phyloP scores from a whole-genome alignment of 2,888 invertebrate species.

The Agrotis ipsilon region DNA sequence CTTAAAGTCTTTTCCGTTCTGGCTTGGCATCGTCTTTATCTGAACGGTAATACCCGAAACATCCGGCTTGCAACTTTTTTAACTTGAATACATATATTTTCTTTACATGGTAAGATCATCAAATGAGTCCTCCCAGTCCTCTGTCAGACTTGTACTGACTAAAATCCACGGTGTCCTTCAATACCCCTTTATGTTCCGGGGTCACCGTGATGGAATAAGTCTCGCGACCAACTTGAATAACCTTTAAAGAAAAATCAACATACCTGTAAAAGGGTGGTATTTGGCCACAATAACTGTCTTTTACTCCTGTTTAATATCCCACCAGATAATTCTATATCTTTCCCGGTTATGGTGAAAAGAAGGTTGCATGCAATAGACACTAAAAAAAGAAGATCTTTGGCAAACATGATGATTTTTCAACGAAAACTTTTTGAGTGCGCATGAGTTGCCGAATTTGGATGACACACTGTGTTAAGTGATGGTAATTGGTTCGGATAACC shows the following conservation, averaged over 20 bases:
- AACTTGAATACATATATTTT: too few species aligned
- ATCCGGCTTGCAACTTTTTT: slow-evolving; percentile 17
- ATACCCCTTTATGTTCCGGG: too few species aligned
- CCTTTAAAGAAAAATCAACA: slow-evolving; percentile 37
- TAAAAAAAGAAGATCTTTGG: slow-evolving; percentile 34
- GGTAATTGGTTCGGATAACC: slow-evolving; percentile 28
- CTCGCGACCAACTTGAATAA: too few species aligned
- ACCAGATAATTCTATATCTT: slow-evolving; percentile 64
- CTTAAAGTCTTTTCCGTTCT: not conserved
- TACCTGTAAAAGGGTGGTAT: slow-evolving; percentile 81
- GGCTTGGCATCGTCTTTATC: not conserved
- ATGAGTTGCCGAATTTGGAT: slow-evolving; percentile 20
- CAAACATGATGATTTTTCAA: slow-evolving; percentile 52
- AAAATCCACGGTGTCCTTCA: too few species aligned
- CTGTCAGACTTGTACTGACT: too few species aligned
- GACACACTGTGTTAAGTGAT: slow-evolving; percentile 35
- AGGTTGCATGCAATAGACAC: slow-evolving; percentile 37
- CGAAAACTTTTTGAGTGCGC: slow-evolving; percentile 43
- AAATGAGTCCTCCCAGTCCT: too few species aligned
- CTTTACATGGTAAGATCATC: too few species aligned
- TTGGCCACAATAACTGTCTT: slow-evolving; percentile 82
- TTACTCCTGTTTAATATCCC: slow-evolving; percentile 71
- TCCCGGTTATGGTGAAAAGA: slow-evolving; percentile 49
- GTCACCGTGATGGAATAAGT: too few species aligned
- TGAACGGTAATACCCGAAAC: slow-evolving; percentile 14